Base-by-base conservation (phyloP, 1,140 invertebrate species). In the Drosophila albomicans region DNA sequence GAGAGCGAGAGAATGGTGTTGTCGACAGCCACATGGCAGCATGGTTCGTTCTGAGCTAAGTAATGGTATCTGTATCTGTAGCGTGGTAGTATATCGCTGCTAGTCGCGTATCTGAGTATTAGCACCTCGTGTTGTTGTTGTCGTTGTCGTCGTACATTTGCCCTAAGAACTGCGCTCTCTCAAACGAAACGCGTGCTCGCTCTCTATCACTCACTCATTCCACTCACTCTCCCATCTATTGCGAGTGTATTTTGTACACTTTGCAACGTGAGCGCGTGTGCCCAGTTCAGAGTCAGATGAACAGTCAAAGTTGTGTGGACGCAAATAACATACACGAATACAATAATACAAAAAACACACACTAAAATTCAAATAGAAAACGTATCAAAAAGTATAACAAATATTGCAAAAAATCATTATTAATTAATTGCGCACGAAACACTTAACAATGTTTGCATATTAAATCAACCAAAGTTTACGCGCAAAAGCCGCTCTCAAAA, bases 241-340 rank as follows among this genome's bases (percentile, higher is more conserved):
- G 65, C 35, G 73, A 63, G 66, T 65, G 66, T 61, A 66, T 67
- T 72, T 79, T 76, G 57, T 77, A 79, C 74, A 79, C 77, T 79
- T 79, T 79, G 77, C 77, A 79, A 62, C 67, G 20, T 25, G 73
- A 76, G 77, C 73, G 68, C 63, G 77, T 79, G 77, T 79, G 73
- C 67, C 77, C 62, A 41, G 57, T 25, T 51, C 72, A 78, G 76
- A 79, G 74, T 79, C 59, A 77, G 74, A 77, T 70, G 62, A 79
- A 76, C 77, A 79, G 74, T 58, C 73, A 56, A 67, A 70, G 62
- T 57, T 58, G 72, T 78, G 75, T 68, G 65, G 46, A 78, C 70
- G 70, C 58, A 57, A 51, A 63, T 56, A 49, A 54, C 28, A 32
- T 54, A 54, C 49, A 51, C 45, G 51, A 68, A 67, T 73, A 75